Base-by-base conservation (phyloP, 2,888 invertebrate species). In the Drosophila merina region DNA sequence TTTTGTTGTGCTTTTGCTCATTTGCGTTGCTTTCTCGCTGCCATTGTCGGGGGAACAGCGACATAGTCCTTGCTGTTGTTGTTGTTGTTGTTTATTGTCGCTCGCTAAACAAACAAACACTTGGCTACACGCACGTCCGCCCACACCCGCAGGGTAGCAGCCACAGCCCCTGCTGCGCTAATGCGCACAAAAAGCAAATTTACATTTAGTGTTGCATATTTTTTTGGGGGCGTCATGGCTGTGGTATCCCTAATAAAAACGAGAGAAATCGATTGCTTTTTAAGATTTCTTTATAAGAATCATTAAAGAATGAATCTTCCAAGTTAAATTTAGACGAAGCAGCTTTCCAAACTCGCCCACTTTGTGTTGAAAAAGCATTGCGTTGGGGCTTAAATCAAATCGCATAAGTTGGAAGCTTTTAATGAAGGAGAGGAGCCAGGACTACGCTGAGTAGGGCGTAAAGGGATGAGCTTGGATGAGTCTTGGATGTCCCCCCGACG, bases 361-460 rank as follows among this genome's bases (percentile, higher is more conserved):
- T 1, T 10, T 52, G 10, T 14, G 8, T 36, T 55, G 14, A 26
- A 40, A 49, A 30, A 20, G 56, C 30, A 26, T 38, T 45, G 57
- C 59, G 60, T 20, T 47, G 45, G 48, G 66, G 84, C 82, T 83
- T 83, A 75, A 74, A 73, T 72, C 51, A 85, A 81, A 87, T 87
- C 79, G 85, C 86, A 60, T 79, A 87, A 82, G 86, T 79, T 79
- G 71, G 68, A 47, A 74, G 82, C 75, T 80, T 79, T 80, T 82
- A 83, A 79, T 82, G 76, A 86, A 76, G 69, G 67, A 25, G 28
- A 44, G 38, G 20, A 28, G 30, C 30, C 1, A 20, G 20, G 48
- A 30, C 40, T 3, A 6, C 40, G n/a, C 28, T 28, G 28, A 6
- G 6, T 5, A 20, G 30, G 28, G 44, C n/a, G 50, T 2, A 9